A percentile compares a stretch with the other conserved stretches of the same genome.
phyloP scores from a whole-genome alignment of 2,797 vertebrate species.

The Pangasius larnaudii region DNA sequence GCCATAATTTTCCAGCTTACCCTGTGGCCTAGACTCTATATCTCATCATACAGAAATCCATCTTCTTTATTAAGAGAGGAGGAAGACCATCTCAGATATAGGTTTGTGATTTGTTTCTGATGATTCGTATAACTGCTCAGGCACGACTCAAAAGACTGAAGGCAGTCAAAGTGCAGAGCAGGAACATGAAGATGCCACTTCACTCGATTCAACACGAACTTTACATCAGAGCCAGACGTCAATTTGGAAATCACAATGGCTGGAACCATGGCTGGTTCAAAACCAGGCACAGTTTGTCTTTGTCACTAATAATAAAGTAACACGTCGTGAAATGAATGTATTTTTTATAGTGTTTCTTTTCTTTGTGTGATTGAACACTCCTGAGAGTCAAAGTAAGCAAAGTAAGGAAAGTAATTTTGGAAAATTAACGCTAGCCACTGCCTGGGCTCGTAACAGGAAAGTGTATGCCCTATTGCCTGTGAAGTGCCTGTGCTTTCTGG shows the following conservation, averaged over 20 bases:
- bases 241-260: background rate
- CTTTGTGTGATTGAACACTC: background rate
- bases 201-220: background rate
- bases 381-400: background rate
- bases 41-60: slow-evolving; percentile 4
- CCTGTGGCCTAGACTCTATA: background rate
- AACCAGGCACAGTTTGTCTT: background rate
- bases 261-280: background rate
- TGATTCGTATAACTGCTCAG: slow-evolving; percentile 29
- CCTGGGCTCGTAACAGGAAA: background rate
- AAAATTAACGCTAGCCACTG: background rate
- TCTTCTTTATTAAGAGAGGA: slow-evolving; percentile 22
- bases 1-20: background rate
- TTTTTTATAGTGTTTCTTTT: background rate
- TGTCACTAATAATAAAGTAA: background rate
- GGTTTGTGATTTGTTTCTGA: slow-evolving; percentile 30
- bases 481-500: background rate
- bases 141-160: slow-evolving; percentile 9
- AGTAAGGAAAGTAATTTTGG: background rate
- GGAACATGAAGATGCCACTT: slow-evolving; percentile 9
- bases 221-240: background rate
- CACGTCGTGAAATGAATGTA: background rate
- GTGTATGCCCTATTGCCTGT: background rate
- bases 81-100: background rate
- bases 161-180: background rate